Conservation (phyloP, 2,888 invertebrate species). For the Cylloceria caligata region DNA sequence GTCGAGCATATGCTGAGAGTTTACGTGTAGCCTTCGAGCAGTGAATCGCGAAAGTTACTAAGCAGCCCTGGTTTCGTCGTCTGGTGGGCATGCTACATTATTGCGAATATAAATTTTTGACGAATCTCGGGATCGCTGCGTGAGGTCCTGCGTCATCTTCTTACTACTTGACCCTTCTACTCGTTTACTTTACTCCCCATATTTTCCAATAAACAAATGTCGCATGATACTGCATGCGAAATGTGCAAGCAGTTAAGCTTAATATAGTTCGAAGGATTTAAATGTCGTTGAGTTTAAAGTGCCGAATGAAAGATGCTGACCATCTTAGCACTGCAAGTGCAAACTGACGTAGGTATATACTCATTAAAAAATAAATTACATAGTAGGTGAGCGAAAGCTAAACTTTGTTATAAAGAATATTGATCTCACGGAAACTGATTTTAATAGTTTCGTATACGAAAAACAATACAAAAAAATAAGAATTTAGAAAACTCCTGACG, state of each 20-base stretch:
- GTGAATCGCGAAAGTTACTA: slow-evolving; percentile 41
- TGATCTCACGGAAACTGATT: too few relatives aligned
- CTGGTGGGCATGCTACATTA: slow-evolving; percentile 52
- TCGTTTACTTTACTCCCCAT: neutral
- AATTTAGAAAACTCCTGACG: too few relatives aligned
- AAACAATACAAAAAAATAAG: too few relatives aligned
- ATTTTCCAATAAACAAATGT: slow-evolving; percentile 44
- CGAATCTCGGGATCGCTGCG: slow-evolving; percentile 41
- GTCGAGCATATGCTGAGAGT: neutral
- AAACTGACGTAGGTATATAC: too few relatives aligned
- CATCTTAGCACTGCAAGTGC: neutral
- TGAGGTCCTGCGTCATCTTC: slow-evolving; percentile 43
- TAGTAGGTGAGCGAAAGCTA: too few relatives aligned
- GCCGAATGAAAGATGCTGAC: neutral
- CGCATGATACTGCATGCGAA: slow-evolving; percentile 27
- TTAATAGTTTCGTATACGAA: too few relatives aligned
- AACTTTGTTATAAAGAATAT: too few relatives aligned
- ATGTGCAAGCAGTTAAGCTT: slow-evolving; percentile 60
- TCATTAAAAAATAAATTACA: too few relatives aligned
- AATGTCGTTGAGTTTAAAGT: slow-evolving; percentile 5
- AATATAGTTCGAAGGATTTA: slow-evolving; percentile 58
- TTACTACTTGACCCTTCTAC: neutral
- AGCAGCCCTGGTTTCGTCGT: slow-evolving; percentile 28
- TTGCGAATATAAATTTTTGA: slow-evolving; percentile 59
- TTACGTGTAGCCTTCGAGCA: slow-evolving; percentile 24